These are phyloP conservation scores for Dipodomys ordii DNA, from an alignment of 2,113 vertebrate genomes.

Conservation along the genomic window DNA sequence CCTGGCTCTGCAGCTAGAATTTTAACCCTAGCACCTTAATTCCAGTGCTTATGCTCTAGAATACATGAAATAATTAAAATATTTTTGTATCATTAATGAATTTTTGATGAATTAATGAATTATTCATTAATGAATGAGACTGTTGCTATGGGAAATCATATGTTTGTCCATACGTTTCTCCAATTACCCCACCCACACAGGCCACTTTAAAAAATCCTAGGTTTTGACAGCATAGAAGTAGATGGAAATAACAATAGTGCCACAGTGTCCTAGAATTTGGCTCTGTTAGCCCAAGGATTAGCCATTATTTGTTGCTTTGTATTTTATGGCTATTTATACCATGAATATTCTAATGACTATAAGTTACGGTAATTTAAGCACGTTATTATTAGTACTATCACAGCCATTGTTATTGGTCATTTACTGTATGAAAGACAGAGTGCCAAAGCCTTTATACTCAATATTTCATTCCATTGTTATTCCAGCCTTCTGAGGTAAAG, in stretches of 20 bases:
- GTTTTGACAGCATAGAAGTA: background rate
- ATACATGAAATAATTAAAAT: background rate
- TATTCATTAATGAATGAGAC: background rate
- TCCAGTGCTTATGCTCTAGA: background rate
- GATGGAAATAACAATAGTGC: background rate
- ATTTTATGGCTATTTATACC: background rate
- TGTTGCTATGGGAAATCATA: background rate
- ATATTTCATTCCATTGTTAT: constrained; percentile 5
- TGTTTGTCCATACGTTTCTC: background rate
- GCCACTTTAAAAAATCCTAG: background rate
- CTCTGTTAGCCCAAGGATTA: background rate
- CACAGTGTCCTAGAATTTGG: constrained; percentile 1
- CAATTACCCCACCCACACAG: background rate
- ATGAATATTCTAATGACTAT: background rate
- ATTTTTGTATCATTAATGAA: background rate
- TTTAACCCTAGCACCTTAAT: background rate
- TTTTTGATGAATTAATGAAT: background rate
- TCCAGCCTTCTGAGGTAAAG: background rate
- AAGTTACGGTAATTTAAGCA: background rate
- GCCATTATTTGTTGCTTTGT: background rate
- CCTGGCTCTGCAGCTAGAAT: background rate
- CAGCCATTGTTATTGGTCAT: background rate
- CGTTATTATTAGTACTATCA: background rate
- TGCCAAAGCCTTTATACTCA: background rate
- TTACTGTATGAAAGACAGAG: background rate